A percentile compares a stretch with the other conserved stretches of the same genome.
These are phyloP conservation scores for Pseudolaguvia tuberculata DNA, from an alignment of 2,113 vertebrate species.

Conservation along the genomic window DNA sequence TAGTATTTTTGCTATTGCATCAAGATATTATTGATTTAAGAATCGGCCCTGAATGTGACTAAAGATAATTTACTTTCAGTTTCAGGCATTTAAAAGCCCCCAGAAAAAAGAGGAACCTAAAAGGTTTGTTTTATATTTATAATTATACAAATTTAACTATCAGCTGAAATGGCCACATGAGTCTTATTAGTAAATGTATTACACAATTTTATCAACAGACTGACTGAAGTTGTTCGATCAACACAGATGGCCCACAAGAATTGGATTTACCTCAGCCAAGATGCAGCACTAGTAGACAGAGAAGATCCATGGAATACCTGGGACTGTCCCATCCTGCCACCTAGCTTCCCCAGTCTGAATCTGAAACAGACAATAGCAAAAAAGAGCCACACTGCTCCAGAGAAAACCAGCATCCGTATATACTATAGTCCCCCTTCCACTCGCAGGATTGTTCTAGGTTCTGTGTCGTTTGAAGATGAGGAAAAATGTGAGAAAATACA, in stretches of 20 bases:
- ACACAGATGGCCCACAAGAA: conserved; percentile 68
- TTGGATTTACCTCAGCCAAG: conserved; percentile 71
- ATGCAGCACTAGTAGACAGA: conserved; percentile 66
- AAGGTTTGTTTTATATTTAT: conserved; percentile 67
- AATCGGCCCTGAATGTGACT: background rate
- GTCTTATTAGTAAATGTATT: background rate
- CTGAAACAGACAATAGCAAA: conserved; percentile 71
- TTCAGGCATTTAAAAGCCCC: conserved; percentile 62
- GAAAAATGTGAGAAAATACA: conserved; percentile 6
- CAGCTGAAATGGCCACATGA: background rate
- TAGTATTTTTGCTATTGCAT: too few species aligned
- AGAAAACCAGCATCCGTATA: conserved; percentile 83
- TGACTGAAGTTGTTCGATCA: conserved; percentile 72
- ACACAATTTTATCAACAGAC: conserved; percentile 54
- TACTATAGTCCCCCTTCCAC: conserved; percentile 91
- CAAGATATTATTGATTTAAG: background rate
- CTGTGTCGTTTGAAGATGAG: conserved; percentile 39
- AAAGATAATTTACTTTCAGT: conserved; percentile 57
- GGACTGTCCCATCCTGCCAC: conserved; percentile 75
- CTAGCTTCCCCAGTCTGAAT: conserved; percentile 68
- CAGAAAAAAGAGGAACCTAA: conserved; percentile 72
- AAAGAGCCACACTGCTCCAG: conserved; percentile 88
- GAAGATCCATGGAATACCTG: conserved; percentile 69
- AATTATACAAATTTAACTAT: conserved; percentile 3
- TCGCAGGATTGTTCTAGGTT: conserved; percentile 66